Percentiles rank a stretch among this genome's conserved stretches.
Evolutionary conservation across 2,888 invertebrate genomes (phyloP).

Genomic region (Mimumesa dahlbomi): DNA sequence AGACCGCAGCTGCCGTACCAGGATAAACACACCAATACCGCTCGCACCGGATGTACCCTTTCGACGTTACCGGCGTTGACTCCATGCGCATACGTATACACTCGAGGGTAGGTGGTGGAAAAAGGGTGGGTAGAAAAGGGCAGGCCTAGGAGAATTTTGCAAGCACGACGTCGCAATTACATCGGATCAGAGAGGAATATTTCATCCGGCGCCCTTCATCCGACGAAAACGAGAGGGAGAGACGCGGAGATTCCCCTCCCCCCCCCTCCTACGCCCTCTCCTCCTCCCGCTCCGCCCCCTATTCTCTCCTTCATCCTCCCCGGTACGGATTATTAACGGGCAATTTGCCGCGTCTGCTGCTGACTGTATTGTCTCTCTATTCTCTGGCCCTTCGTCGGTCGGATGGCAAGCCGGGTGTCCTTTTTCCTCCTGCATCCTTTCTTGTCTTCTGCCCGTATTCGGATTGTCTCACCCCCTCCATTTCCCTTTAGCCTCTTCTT

Average conservation of each 20-base stretch:
- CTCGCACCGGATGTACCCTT: constrained; percentile 7
- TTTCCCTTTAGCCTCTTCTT: constrained; percentile 28
- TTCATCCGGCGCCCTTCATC: constrained; percentile 70
- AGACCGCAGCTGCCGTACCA: constrained; percentile 35
- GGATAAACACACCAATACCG: constrained; percentile 48
- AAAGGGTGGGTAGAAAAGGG: constrained; percentile 39
- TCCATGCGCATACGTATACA: neutral
- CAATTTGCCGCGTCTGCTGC: constrained; percentile 79
- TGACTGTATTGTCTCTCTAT: constrained; percentile 78
- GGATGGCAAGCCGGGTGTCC: constrained; percentile 38
- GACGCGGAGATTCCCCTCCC: constrained; percentile 22
- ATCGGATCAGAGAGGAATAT: constrained; percentile 78
- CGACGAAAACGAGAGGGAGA: constrained; percentile 57
- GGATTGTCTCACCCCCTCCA: constrained; percentile 23
- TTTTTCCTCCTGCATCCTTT: constrained; percentile 48
- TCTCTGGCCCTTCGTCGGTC: constrained; percentile 56
- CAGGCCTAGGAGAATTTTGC: constrained; percentile 68
- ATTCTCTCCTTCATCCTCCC: constrained; percentile 47
- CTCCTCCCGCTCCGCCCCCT: constrained; percentile 8
- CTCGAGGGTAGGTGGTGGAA: neutral
- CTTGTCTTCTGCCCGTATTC: constrained; percentile 38
- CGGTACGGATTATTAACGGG: constrained; percentile 78
- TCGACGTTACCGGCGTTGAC: constrained; percentile 14
- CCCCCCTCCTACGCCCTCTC: constrained; percentile 24
- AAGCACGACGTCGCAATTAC: constrained; percentile 76